A percentile compares a stretch with the other conserved stretches of the same genome.
Conservation (phyloP, 53 echinoderm and acorn worm genomes). For the Echinometra lucunter region DNA sequence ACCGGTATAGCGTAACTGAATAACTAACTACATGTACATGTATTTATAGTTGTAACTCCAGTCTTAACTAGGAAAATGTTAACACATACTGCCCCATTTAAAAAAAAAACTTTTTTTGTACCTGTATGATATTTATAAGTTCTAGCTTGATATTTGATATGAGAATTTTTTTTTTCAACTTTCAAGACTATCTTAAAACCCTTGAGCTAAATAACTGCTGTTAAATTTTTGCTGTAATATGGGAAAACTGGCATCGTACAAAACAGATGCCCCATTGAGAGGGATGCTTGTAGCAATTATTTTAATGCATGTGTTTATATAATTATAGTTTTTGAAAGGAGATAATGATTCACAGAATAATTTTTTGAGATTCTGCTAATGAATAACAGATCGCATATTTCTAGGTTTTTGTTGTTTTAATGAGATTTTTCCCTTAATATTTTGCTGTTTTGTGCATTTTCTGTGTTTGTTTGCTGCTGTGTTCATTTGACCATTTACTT, state of each 20-base stretch:
- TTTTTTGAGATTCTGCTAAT: background rate
- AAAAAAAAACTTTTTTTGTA: too few relatives aligned
- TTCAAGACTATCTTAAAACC: background rate
- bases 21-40: too few relatives aligned
- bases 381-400: background rate
- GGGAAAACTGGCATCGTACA: too few relatives aligned
- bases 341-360: background rate
- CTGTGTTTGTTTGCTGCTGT: constrained; percentile 19
- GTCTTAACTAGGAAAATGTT: background rate
- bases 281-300: background rate
- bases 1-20: too few relatives aligned
- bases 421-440: background rate
- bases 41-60: too few relatives aligned
- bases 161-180: background rate
- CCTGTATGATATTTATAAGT: too few relatives aligned
- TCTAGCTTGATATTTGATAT: background rate
- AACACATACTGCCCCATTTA: background rate
- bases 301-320: too few relatives aligned
- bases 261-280: background rate
- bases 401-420: background rate
- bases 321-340: too few relatives aligned
- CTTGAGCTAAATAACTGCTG: background rate
- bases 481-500: background rate
- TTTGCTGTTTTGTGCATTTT: constrained; percentile 11
- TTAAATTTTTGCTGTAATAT: too few relatives aligned